Percentiles rank a stretch among this genome's conserved stretches.
Conservation (phyloP, 2,797 vertebrate species). For the Danio tinwini region DNA sequence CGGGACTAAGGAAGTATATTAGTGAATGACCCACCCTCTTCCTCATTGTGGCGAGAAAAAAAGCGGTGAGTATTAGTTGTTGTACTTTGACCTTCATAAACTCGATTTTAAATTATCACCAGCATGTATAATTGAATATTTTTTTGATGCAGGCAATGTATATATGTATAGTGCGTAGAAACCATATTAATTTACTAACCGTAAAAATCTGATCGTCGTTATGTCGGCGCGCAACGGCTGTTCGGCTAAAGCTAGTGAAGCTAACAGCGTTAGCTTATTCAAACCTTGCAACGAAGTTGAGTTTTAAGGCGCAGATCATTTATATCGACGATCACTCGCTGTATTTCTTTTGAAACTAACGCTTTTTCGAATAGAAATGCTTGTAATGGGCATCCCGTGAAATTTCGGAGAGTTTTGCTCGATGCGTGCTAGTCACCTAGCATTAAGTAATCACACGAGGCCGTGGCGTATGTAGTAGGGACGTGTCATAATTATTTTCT, state of each 20-base stretch:
- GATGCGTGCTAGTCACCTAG: background rate
- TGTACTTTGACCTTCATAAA: background rate
- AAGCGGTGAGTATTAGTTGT: background rate
- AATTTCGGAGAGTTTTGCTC: too few species aligned
- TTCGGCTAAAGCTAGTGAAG: constrained; percentile 3
- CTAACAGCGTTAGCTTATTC: constrained; percentile 34
- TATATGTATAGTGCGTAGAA: too few species aligned
- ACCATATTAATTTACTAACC: background rate
- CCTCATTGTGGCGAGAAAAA: constrained; percentile 10
- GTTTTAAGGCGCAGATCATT: background rate
- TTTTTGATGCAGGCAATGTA: background rate
- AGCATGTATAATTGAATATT: rapidly evolving
- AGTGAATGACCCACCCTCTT: constrained; percentile 1
- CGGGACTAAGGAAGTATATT: constrained; percentile 23
- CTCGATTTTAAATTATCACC: background rate
- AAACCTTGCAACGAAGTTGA: background rate
- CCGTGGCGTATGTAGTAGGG: background rate
- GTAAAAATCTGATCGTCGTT: background rate
- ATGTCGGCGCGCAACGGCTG: background rate
- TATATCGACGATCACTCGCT: background rate
- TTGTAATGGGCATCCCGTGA: background rate
- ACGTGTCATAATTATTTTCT: background rate
- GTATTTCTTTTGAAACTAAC: background rate
- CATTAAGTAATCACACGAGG: constrained; percentile 22
- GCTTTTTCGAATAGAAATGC: background rate